phyloP scores from a whole-genome alignment of 2,888 invertebrate genomes.

The Polietes domitor region DNA sequence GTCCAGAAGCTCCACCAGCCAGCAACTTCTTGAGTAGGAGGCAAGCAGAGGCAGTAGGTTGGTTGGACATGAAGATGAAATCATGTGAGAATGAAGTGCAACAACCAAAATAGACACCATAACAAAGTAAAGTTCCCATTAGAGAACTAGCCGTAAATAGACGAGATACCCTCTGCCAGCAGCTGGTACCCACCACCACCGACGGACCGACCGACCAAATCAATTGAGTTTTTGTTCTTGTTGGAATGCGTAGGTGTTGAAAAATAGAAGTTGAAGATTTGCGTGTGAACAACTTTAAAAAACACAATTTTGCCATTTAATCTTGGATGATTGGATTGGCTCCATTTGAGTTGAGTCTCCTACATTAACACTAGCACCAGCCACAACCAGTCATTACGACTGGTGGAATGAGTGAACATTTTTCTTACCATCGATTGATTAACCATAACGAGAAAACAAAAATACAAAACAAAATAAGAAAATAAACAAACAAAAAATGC shows the following conservation, averaged over 20 bases:
- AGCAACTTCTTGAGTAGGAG: slow-evolving; percentile 36
- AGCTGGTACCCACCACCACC: background rate
- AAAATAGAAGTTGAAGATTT: slow-evolving; percentile 8
- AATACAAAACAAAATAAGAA: background rate
- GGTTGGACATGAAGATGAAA: slow-evolving; percentile 1
- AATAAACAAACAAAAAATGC: background rate
- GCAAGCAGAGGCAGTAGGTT: background rate
- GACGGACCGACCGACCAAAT: background rate
- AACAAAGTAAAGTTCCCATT: slow-evolving; percentile 15
- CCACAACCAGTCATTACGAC: background rate
- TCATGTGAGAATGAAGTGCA: slow-evolving; percentile 24
- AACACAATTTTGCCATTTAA: background rate
- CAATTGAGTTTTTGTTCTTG: background rate
- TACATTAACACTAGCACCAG: background rate
- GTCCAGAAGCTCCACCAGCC: background rate
- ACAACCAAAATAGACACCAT: slow-evolving; percentile 23
- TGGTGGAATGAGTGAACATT: background rate
- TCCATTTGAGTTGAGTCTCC: background rate
- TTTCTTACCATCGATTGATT: slow-evolving; percentile 7
- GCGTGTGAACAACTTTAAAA: slow-evolving; percentile 4
- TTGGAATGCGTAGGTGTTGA: slow-evolving; percentile 24
- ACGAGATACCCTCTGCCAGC: background rate
- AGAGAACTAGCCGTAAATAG: background rate
- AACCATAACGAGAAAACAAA: background rate
- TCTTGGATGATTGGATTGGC: background rate